Conservation (phyloP, 1,140 invertebrate species). For the Stegodyphus dumicola region DNA sequence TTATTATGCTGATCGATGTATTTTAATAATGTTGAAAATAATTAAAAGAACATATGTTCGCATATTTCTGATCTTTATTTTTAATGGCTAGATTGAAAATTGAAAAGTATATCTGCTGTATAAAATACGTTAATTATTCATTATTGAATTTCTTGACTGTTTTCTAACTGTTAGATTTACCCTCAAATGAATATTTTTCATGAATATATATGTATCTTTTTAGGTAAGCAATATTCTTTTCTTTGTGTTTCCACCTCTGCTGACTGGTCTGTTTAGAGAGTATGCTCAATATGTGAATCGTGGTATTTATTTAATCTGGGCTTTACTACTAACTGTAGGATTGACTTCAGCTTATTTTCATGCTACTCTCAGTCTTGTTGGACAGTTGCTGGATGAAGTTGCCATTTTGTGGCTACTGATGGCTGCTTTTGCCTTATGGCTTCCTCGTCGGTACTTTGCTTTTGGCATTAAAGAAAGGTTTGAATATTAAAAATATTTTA, state of each 20-base stretch:
- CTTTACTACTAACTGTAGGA: conserved; percentile 81
- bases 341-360: conserved; percentile 85
- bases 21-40: too few species aligned
- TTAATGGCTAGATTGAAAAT: too few species aligned
- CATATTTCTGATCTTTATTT: too few species aligned
- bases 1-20: too few species aligned
- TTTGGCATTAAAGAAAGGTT: conserved; percentile 65
- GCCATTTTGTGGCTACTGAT: conserved; percentile 85
- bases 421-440: conserved; percentile 79
- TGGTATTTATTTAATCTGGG: conserved; percentile 81
- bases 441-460: conserved; percentile 78
- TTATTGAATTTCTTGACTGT: conserved; percentile 6
- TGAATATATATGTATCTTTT: neutral
- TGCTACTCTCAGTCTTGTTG: conserved; percentile 82
- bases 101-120: too few species aligned
- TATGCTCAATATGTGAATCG: conserved; percentile 80
- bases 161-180: conserved; percentile 64
- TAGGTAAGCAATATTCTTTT: conserved; percentile 85
- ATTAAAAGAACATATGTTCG: too few species aligned
- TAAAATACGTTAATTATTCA: neutral
- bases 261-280: conserved; percentile 80
- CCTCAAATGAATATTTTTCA: neutral
- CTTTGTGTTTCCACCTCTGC: conserved; percentile 79
- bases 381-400: conserved; percentile 82
- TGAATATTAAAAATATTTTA: too few species aligned